Base-by-base conservation (phyloP, 1,140 invertebrate species). In the Drosophila nannoptera region DNA sequence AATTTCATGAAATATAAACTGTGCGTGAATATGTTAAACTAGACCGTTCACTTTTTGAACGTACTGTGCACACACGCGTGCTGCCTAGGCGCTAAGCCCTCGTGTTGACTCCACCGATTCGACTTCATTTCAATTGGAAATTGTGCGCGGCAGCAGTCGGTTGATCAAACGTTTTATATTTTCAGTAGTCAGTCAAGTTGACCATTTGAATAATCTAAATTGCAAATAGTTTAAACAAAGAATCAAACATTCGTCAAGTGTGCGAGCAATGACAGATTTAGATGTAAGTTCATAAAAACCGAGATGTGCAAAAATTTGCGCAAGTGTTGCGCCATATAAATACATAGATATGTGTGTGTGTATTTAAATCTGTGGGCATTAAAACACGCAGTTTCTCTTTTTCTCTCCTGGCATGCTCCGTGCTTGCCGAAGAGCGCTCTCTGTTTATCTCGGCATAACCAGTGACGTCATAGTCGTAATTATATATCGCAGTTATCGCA, bases 71-170 rank as follows among this genome's bases (percentile, higher is more conserved):
- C 46, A 63, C 48, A 77, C 50, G 62, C 46, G 56, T 46, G 49
- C 56, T 75, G 75, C 72, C 72, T 75, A 9, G 63, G 49, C 75
- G 52, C 46, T 43, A 22, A 45, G 68, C 22, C 54, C 60, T 69
- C 59, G 75, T 52, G 46, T 66, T 62, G 40, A 12, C 55, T 84
- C 45, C 65, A 62, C 29, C 59, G 73, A 73, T 73, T 59, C 63
- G 59, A 80, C 81, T 83, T 83, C 73, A 80, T 84, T 83, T 80
- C 77, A 83, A 80, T 83, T 83, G 76, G 65, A 80, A 83, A 83
- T 67, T 66, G 66, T 58, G 50, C 59, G 35, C 58, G 46, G 48
- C 48, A 7, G 49, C 80, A 78, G 62, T 62, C 76, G 80, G 65
- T 75, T 65, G 42, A 43, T 71, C 61, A 77, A 71, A 73, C 54